Conservation (phyloP, 2,797 vertebrate genomes). For the Thunnus albacares region DNA sequence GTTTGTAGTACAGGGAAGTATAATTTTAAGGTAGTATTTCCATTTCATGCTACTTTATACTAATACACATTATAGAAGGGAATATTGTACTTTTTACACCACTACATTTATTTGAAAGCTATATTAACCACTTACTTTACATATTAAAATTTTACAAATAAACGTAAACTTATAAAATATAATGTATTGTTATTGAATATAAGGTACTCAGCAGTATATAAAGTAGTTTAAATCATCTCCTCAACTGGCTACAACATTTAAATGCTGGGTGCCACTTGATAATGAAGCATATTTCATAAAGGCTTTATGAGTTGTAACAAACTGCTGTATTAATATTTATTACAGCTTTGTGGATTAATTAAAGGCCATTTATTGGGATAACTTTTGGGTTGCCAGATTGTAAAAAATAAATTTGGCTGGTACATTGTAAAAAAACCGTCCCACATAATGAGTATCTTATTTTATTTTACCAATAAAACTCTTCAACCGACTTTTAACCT, state of each 20-base stretch:
- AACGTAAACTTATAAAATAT: not conserved
- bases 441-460: not conserved
- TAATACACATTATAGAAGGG: not conserved
- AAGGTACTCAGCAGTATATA: not conserved
- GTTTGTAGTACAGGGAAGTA: not conserved
- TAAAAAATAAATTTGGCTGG: not conserved
- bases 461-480: not conserved
- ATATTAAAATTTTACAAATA: conserved; percentile 16
- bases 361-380: not conserved
- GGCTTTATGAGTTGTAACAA: not conserved
- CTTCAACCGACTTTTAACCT: not conserved
- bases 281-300: not conserved
- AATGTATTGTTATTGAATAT: conserved; percentile 4
- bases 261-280: not conserved
- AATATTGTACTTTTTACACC: not conserved
- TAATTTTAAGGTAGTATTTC: not conserved
- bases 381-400: not conserved
- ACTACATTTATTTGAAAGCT: not conserved
- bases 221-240: conserved; percentile 1
- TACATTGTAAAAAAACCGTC: too few relatives aligned
- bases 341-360: not conserved
- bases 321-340: not conserved
- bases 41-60: not conserved
- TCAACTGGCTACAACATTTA: not conserved
- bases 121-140: not conserved